A percentile compares a stretch with the other conserved stretches of the same genome.
Evolutionary conservation across 2,113 vertebrate species (phyloP).

Genomic region (Asarcornis scutulata): DNA sequence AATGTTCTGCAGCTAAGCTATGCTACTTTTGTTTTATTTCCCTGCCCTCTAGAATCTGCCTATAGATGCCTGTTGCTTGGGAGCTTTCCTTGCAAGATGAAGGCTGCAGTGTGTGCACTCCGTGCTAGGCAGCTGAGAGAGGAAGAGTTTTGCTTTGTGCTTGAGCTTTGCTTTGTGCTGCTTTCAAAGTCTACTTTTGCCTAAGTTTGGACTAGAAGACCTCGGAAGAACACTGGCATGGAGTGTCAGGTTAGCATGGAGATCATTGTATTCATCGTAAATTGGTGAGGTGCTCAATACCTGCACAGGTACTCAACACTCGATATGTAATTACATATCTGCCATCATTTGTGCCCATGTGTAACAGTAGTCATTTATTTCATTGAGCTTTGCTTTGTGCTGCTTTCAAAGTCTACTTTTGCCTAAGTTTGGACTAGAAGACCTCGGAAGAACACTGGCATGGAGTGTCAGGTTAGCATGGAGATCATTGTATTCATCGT

Average conservation of each 20-base stretch:
- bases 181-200: background rate
- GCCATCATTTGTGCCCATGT: background rate
- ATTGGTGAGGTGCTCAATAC: background rate
- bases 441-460: background rate
- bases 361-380: background rate
- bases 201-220: background rate
- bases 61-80: background rate
- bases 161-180: background rate
- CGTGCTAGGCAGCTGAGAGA: background rate
- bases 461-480: background rate
- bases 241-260: background rate
- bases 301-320: background rate
- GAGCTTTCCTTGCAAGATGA: background rate
- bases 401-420: background rate
- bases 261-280: background rate
- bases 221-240: background rate
- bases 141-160: too few relatives aligned
- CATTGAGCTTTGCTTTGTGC: background rate
- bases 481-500: background rate
- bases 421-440: background rate
- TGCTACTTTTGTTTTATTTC: background rate
- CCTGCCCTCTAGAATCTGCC: background rate
- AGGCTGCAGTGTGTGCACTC: fast-evolving
- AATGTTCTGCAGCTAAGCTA: background rate
- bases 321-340: background rate